phyloP scores from a whole-genome alignment of 2,797 vertebrate genomes.

The Rhinatrema bivittatum region DNA sequence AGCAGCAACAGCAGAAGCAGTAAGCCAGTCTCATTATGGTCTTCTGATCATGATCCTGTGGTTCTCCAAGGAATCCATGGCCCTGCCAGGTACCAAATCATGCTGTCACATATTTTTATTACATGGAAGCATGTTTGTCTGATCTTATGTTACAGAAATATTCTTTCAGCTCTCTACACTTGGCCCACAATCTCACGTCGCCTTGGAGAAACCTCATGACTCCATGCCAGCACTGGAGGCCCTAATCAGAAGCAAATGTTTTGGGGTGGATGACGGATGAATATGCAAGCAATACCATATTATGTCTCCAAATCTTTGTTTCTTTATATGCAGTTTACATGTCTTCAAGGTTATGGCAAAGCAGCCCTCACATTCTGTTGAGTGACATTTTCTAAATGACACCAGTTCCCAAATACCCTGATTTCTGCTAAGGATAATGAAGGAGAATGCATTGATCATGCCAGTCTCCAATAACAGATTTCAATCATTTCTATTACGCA shows the following conservation, averaged over 20 bases:
- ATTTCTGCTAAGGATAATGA: too few species aligned
- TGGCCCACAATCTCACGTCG: constrained; percentile 25
- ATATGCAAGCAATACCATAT: too few species aligned
- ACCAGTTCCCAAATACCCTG: too few species aligned
- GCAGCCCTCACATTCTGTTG: too few species aligned
- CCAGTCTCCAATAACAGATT: too few species aligned
- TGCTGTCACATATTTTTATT: neutral
- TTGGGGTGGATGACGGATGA: constrained; percentile 45
- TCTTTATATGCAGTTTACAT: too few species aligned
- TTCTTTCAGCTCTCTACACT: constrained; percentile 14
- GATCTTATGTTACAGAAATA: constrained; percentile 15
- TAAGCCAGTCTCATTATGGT: constrained; percentile 5
- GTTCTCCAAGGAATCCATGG: neutral
- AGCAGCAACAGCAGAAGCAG: constrained; percentile 15
- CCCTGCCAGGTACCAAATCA: neutral
- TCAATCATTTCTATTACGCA: too few species aligned
- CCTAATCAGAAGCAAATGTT: constrained; percentile 63
- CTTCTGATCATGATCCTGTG: neutral
- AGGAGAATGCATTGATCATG: too few species aligned
- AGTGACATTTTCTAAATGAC: too few species aligned
- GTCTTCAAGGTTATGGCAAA: too few species aligned
- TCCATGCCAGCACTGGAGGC: constrained; percentile 32
- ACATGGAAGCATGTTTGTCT: constrained; percentile 13
- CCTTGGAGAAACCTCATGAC: constrained; percentile 20
- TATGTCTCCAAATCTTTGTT: too few species aligned